A percentile compares a stretch with the other conserved stretches of the same genome.
Conservation (phyloP, 2,797 vertebrate species). For the Gadopsis marmoratus region DNA sequence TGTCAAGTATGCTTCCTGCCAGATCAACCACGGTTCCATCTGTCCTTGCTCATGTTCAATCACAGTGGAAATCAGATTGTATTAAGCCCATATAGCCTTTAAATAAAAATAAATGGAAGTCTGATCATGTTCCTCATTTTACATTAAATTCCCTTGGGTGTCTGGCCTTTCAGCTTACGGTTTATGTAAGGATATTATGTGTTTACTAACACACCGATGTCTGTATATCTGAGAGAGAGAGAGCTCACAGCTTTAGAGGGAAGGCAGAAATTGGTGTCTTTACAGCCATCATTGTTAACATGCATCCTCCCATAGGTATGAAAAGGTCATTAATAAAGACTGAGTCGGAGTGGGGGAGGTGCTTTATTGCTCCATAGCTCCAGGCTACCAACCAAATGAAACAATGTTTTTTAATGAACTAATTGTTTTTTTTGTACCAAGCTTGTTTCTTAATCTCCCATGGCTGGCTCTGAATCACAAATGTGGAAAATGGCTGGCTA, state of each 20-base stretch:
- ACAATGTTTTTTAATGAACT: constrained; percentile 77
- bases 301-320: constrained; percentile 45
- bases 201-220: constrained; percentile 51
- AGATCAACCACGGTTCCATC: constrained; percentile 47
- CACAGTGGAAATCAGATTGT: constrained; percentile 58
- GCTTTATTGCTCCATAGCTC: constrained; percentile 68
- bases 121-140: constrained; percentile 73
- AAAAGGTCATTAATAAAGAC: constrained; percentile 75
- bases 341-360: constrained; percentile 41
- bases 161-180: constrained; percentile 62
- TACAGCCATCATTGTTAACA: constrained; percentile 60
- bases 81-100: constrained; percentile 68
- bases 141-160: constrained; percentile 59
- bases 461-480: constrained; percentile 50
- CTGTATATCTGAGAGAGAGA: neutral
- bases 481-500: constrained; percentile 24
- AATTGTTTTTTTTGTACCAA: constrained; percentile 58
- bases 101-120: constrained; percentile 77
- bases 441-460: constrained; percentile 49
- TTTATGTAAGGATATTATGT: constrained; percentile 65
- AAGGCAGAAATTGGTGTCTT: constrained; percentile 45
- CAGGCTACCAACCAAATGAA: constrained; percentile 66
- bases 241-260: constrained; percentile 22
- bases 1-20: constrained; percentile 70
- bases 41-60: constrained; percentile 64